Conservation (phyloP, 2,797 vertebrate genomes). For the Malacoraja senta region DNA sequence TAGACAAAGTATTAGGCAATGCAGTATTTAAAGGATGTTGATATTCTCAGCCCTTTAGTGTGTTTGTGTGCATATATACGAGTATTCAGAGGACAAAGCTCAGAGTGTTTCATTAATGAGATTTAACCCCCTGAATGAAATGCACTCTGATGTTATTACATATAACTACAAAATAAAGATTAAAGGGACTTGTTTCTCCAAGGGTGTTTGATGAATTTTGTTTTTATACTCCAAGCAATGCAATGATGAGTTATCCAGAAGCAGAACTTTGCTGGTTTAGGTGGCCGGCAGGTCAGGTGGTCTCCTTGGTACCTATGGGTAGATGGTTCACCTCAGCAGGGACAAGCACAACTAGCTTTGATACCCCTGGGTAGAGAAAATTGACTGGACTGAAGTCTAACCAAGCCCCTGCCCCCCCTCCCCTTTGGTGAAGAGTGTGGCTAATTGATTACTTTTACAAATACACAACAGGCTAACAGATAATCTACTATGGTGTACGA, state of each 20-base stretch:
- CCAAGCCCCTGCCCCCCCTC: no score
- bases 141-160: background rate
- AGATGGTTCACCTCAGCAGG: background rate
- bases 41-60: background rate
- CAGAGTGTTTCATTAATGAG: conserved; percentile 8
- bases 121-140: background rate
- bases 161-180: background rate
- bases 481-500: background rate
- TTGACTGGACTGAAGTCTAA: background rate
- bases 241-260: background rate
- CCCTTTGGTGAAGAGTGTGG: background rate
- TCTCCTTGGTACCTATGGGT: background rate
- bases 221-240: background rate
- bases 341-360: background rate
- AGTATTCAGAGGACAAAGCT: background rate
- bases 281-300: background rate
- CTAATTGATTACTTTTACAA: background rate
- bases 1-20: conserved; percentile 35
- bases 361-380: background rate
- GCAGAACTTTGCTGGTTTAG: background rate
- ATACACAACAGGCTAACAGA: background rate
- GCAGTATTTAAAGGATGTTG: conserved; percentile 35
- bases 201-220: background rate
- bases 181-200: conserved; percentile 19
- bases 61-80: background rate